Base-by-base conservation (phyloP, 2,888 invertebrate species). In the Agrochola litura region DNA sequence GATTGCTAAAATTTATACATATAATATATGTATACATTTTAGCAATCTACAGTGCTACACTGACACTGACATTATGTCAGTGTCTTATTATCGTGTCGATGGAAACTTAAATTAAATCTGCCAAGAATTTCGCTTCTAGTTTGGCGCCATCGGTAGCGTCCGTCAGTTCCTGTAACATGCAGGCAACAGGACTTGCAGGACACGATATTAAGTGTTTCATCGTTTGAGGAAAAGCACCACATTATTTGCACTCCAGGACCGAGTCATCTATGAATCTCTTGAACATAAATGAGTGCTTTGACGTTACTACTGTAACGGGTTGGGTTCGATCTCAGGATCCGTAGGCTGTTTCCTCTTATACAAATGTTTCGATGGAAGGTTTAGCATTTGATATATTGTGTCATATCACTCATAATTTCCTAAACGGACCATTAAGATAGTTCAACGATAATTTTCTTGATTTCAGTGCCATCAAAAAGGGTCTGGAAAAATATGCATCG, bases 401-500 rank as follows among this genome's bases (percentile, higher is more conserved):
- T 25, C 25, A 25, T 19, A 25, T 65, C 19, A 8, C 12, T 19
- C 0, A 25, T 25, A 0, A 14, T 25, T 25, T 30, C 1, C 25
- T 30, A 60, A 60, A 30, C 16, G 25, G 25, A 49, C 9, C 2
- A 22, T 0, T 37, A 37, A 5, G 37, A 4, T 9, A 9, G 5
- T 25, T n/a, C 8, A 43, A 30, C 8, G 2, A 52, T 25, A 0
- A 22, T 46, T n/a, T 19, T 30, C 10, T 14, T 64, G 1, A 22
- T 83, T 83, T 52, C 49, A 81, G 82, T 61, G 46, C 52, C 76
- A 10, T 82, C 82, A 16, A 81, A 63, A 56, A 60, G 49, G 14
- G 30, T 56, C 1, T 85, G 76, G 85, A 82, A 82, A 61, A 82
- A 82, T 10, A 76, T 85, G 25, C 41, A 5, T 30, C 76, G 82